Evolutionary conservation across 2,888 invertebrate genomes (phyloP), one percentile per base, ranked within the genome.

Genomic region (Dicyrtomina minuta): DNA sequence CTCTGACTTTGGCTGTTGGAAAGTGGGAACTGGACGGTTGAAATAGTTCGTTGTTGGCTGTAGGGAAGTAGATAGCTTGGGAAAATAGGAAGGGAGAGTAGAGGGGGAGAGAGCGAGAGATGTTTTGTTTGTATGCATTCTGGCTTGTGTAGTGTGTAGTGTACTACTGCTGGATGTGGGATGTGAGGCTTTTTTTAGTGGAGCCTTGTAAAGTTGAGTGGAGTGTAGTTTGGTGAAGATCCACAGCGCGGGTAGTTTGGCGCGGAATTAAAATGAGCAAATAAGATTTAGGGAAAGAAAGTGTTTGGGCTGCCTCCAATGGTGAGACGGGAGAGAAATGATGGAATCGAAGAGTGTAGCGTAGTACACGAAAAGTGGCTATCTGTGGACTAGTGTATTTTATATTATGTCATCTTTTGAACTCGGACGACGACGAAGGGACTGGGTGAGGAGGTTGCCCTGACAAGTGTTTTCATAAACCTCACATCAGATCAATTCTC

Each of bases 401-500:
- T 27, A 17, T 58, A 39, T 39, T 58, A 27, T 58, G 58, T 58
- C 41, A 33, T 58, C 39, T 33, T 58, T 33, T 39, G 58, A 41
- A 58, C 58, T 58, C 33, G 33, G 33, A 33, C 26, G 58, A 41
- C 33, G 17, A 33, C 33, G 41, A 58, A 58, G 58, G 24, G 58
- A 58, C 58, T 58, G 39, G 58, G 39, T 58, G 58, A 58, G 58
- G 58, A 58, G 58, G 58, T 49, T 64, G 33, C 51, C 51, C 64
- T 64, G 44, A 60, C 60, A 60, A 60, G 43, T 60, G 60, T 44
- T 20, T 60, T 33, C 26, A 24, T 62, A 62, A 43, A 44, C 60
- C 33, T 49, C 17, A 51, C 26, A 39, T 17, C 61, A 44, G 5
- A 12, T 24, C 46, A 64, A 64, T 58, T 64, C 53, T 64, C 64